These are phyloP conservation scores for Pedicia rivosa DNA, from an alignment of 2,888 invertebrate species.

Conservation along the genomic window DNA sequence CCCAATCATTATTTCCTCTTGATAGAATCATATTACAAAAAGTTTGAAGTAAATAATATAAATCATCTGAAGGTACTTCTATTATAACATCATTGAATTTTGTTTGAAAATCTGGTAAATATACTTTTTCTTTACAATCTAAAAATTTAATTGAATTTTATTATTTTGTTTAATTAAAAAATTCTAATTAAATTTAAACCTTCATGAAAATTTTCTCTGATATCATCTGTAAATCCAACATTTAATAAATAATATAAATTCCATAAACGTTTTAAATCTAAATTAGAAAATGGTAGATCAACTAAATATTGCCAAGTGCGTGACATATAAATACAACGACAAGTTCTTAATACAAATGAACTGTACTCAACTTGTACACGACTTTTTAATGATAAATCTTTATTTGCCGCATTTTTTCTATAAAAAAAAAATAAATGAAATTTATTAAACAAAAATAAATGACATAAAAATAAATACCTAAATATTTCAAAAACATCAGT, in stretches of 20 bases:
- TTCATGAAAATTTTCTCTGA: conserved; percentile 7
- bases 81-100: conserved; percentile 48
- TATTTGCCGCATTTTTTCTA: conserved; percentile 22
- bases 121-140: conserved; percentile 33
- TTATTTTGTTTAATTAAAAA: conserved; percentile 9
- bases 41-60: conserved; percentile 59
- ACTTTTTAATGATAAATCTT: conserved; percentile 33
- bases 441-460: not conserved
- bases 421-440: not conserved
- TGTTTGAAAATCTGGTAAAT: conserved; percentile 31
- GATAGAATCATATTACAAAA: conserved; percentile 66
- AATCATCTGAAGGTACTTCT: conserved; percentile 50
- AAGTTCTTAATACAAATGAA: conserved; percentile 50
- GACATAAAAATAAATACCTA: conserved; percentile 16
- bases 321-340: conserved; percentile 50
- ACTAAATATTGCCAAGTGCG: conserved; percentile 71
- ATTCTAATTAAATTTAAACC: conserved; percentile 5
- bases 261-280: conserved; percentile 44
- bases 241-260: conserved; percentile 46
- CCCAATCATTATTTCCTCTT: conserved; percentile 39
- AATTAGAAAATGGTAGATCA: conserved; percentile 48
- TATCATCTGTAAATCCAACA: conserved; percentile 33
- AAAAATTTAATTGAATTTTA: conserved; percentile 10
- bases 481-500: conserved; percentile 40
- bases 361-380: conserved; percentile 57